Percentiles rank a stretch among this genome's conserved stretches.
Conservation (phyloP, 2,797 vertebrate genomes). For the Percopsis omiscomaycus region DNA sequence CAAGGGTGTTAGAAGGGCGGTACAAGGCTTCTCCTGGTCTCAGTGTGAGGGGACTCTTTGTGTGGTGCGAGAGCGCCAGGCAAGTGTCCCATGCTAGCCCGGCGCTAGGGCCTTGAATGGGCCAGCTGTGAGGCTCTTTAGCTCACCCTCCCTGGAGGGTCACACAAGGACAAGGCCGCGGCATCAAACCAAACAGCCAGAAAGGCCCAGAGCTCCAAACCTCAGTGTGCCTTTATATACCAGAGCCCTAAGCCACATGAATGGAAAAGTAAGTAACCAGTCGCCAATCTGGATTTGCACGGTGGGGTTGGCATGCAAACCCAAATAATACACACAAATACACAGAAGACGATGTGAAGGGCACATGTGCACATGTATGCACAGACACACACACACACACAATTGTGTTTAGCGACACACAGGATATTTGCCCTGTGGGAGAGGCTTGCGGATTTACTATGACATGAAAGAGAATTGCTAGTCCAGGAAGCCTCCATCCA, state of each 20-base stretch:
- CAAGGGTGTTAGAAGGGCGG: slow-evolving; percentile 32
- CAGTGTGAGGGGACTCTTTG: slow-evolving; percentile 54
- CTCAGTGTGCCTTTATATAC: slow-evolving; percentile 62
- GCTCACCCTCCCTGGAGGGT: slow-evolving; percentile 53
- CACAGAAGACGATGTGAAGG: slow-evolving; percentile 19
- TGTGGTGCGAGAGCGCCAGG: slow-evolving; percentile 51
- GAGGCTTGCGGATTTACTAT: slow-evolving; percentile 15
- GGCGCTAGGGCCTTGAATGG: slow-evolving; percentile 26
- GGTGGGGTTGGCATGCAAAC: slow-evolving; percentile 34
- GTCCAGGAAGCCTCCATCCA: slow-evolving; percentile 30
- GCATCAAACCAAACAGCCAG: slow-evolving; percentile 49
- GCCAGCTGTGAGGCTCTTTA: slow-evolving; percentile 34
- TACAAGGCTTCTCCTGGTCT: slow-evolving; percentile 22
- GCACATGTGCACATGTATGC: neutral
- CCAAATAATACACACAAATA: neutral
- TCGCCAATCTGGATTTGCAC: slow-evolving; percentile 51
- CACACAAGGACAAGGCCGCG: slow-evolving; percentile 60
- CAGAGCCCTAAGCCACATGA: slow-evolving; percentile 58
- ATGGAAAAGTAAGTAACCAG: slow-evolving; percentile 46
- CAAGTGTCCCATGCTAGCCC: slow-evolving; percentile 29
- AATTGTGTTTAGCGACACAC: slow-evolving; percentile 3
- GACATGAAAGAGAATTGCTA: slow-evolving; percentile 46
- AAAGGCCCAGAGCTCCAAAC: slow-evolving; percentile 47
- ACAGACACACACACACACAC: slow-evolving; percentile 10
- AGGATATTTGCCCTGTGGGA: slow-evolving; percentile 15